Evolutionary conservation across 1,140 invertebrate species (phyloP).

Genomic region (Drosophila sulfurigaster): DNA sequence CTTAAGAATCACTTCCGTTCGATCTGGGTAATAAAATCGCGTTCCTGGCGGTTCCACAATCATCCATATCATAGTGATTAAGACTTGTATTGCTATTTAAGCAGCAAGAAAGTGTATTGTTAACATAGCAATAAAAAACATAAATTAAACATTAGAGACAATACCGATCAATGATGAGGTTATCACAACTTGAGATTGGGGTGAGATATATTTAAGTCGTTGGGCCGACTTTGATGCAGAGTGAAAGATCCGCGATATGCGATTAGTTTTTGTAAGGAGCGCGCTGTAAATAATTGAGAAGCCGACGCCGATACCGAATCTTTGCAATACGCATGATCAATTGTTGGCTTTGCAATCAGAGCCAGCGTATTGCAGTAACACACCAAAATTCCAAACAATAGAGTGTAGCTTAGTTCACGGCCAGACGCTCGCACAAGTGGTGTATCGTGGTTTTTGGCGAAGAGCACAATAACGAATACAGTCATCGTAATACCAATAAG

Average conservation of each 20-base stretch:
- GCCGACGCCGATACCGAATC: conserved; percentile 90
- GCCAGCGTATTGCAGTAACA: conserved; percentile 87
- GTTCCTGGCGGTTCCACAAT: conserved; percentile 89
- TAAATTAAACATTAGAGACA: conserved; percentile 11
- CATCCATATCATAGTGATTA: conserved; percentile 89
- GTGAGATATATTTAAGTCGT: conserved; percentile 89
- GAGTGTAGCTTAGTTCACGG: conserved; percentile 92
- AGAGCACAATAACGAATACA: conserved; percentile 87
- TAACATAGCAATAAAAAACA: neutral
- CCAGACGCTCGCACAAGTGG: conserved; percentile 94
- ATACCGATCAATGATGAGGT: conserved; percentile 87
- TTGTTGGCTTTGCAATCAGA: conserved; percentile 90
- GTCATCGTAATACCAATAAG: conserved; percentile 89
- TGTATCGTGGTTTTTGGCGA: conserved; percentile 91
- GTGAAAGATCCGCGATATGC: conserved; percentile 93
- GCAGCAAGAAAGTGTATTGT: conserved; percentile 1
- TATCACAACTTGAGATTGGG: conserved; percentile 88
- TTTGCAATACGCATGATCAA: conserved; percentile 88
- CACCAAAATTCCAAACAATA: conserved; percentile 87
- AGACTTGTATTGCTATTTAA: conserved; percentile 87
- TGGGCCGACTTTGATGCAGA: conserved; percentile 93
- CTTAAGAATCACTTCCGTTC: conserved; percentile 87
- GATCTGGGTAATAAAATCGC: conserved; percentile 87
- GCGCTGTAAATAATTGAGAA: conserved; percentile 94
- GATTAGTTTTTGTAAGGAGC: conserved; percentile 93